phyloP scores from a whole-genome alignment of 2,797 vertebrate genomes.

The Schizopygopsis pylzovi region DNA sequence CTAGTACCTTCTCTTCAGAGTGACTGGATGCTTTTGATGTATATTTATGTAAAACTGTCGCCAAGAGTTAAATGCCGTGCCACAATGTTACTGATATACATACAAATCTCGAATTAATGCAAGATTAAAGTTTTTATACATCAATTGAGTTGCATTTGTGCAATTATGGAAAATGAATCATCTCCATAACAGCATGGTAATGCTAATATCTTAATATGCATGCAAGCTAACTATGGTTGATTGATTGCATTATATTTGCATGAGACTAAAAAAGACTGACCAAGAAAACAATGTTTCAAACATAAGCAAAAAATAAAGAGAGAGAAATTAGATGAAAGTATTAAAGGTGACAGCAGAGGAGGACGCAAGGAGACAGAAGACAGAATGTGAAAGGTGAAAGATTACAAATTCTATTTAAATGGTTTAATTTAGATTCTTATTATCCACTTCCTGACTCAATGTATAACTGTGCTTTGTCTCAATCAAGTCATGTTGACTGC shows the following conservation, averaged over 20 bases:
- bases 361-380: background rate
- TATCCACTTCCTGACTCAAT: no score
- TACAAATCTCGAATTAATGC: constrained; percentile 40
- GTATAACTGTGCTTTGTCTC: no score
- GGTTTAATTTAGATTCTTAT: no score
- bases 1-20: constrained; percentile 25
- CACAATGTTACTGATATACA: constrained; percentile 27
- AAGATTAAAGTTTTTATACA: constrained; percentile 22
- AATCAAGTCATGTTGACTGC: no score
- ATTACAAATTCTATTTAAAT: no score
- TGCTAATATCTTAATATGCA: constrained; percentile 2
- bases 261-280: background rate
- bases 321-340: background rate
- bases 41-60: constrained; percentile 47
- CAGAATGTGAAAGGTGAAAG: no score
- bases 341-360: constrained; percentile 18
- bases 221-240: background rate
- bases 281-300: constrained; percentile 12
- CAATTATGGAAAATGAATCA: background rate
- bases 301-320: background rate
- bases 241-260: background rate
- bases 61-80: background rate
- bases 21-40: constrained; percentile 49
- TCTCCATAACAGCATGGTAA: background rate
- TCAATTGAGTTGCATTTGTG: background rate